phyloP scores from a whole-genome alignment of 2,797 vertebrate species.

The Lates japonicus region DNA sequence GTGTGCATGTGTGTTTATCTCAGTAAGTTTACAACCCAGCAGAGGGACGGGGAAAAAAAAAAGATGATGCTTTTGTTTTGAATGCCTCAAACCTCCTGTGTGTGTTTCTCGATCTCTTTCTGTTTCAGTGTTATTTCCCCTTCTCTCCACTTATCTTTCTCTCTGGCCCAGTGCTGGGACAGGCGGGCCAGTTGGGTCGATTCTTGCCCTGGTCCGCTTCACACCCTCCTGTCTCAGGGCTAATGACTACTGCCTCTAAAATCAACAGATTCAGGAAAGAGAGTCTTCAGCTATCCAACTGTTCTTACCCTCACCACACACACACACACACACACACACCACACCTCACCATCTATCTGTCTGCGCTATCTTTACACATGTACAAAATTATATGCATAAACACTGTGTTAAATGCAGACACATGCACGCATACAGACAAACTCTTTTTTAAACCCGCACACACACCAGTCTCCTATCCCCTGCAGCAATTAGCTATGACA shows the following conservation, averaged over 20 bases:
- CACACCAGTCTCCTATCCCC: slow-evolving; percentile 73
- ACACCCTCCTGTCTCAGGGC: slow-evolving; percentile 30
- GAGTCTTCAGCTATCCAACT: slow-evolving; percentile 24
- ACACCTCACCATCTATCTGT: slow-evolving; percentile 6
- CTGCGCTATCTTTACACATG: slow-evolving; percentile 7
- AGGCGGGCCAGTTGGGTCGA: slow-evolving; percentile 35
- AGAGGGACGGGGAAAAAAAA: slow-evolving; percentile 11
- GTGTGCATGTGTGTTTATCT: slow-evolving; percentile 26
- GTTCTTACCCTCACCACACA: not conserved
- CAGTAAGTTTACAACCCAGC: slow-evolving; percentile 25
- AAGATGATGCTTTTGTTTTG: slow-evolving; percentile 45
- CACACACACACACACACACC: not conserved
- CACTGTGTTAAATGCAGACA: slow-evolving; percentile 17
- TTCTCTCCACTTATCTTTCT: slow-evolving; percentile 33
- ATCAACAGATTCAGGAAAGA: slow-evolving; percentile 26
- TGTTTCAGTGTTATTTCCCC: not conserved
- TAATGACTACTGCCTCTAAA: slow-evolving; percentile 57
- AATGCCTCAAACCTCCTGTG: slow-evolving; percentile 33
- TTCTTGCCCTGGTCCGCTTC: slow-evolving; percentile 37
- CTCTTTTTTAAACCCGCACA: slow-evolving; percentile 43
- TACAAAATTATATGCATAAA: slow-evolving; percentile 33
- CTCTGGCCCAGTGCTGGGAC: slow-evolving; percentile 34
- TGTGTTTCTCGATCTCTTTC: slow-evolving; percentile 38
- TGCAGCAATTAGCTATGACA: slow-evolving; percentile 84
- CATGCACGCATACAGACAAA: slow-evolving; percentile 32